Evolutionary conservation across 1,140 invertebrate genomes (phyloP).

Genomic region (Psix sp.): DNA sequence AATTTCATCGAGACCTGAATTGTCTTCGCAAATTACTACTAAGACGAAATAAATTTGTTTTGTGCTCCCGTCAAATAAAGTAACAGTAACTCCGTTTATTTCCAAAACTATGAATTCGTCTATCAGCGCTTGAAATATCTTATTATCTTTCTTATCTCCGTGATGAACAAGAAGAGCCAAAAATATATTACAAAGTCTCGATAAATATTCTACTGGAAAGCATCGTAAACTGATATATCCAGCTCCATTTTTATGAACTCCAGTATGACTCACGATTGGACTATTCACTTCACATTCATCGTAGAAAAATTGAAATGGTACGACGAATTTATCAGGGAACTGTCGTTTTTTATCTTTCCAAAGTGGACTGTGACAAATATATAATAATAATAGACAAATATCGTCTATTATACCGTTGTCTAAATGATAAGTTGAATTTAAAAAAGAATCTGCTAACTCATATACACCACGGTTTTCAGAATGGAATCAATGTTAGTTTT

Average conservation of each 20-base stretch:
- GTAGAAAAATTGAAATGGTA: conserved; percentile 58
- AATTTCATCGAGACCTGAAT: conserved; percentile 42
- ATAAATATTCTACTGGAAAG: conserved; percentile 57
- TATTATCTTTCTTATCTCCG: conserved; percentile 48
- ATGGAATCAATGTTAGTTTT: conserved; percentile 24
- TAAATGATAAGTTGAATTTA: conserved; percentile 16
- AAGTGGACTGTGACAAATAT: conserved; percentile 39
- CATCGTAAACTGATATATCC: conserved; percentile 60
- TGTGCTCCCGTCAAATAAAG: conserved; percentile 11
- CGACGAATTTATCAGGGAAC: conserved; percentile 52
- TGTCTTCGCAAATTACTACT: conserved; percentile 44
- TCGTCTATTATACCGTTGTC: conserved; percentile 26
- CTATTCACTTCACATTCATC: conserved; percentile 66
- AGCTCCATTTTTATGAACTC: conserved; percentile 62
- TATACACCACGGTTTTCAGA: conserved; percentile 30
- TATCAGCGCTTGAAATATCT: conserved; percentile 26
- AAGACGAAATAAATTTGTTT: conserved; percentile 54
- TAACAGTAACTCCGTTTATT: conserved; percentile 22
- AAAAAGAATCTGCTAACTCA: conserved; percentile 19
- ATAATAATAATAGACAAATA: no score
- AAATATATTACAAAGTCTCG: conserved; percentile 55
- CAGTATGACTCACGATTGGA: conserved; percentile 58
- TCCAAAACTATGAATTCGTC: conserved; percentile 37
- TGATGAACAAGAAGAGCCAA: conserved; percentile 50
- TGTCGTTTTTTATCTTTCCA: conserved; percentile 49